A percentile compares a stretch with the other conserved stretches of the same genome.
These are phyloP conservation scores for Brachyopa scutellaris DNA, from an alignment of 2,888 invertebrate genomes.

Conservation along the genomic window DNA sequence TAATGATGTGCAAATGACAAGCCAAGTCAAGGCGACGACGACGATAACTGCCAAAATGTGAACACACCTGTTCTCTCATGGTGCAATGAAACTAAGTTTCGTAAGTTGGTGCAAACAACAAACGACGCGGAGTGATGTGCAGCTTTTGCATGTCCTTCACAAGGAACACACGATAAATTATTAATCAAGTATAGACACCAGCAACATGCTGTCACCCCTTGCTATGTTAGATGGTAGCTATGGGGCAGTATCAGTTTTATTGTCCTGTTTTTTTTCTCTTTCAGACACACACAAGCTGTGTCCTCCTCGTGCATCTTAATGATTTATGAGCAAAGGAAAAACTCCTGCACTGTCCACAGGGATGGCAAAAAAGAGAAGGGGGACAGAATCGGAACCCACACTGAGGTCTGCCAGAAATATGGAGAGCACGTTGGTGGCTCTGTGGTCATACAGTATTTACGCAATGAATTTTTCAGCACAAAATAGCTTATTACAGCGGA, in stretches of 20 bases:
- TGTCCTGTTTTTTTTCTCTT: no score
- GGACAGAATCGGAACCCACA: no score
- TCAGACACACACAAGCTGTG: constrained; percentile 23
- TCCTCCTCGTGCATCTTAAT: constrained; percentile 30
- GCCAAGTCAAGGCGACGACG: constrained; percentile 44
- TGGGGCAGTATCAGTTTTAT: no score
- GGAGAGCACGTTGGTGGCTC: no score
- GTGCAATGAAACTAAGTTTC: constrained; percentile 2
- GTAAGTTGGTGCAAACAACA: neutral
- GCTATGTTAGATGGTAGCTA: neutral
- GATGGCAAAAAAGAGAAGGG: no score
- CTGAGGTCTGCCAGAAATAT: no score
- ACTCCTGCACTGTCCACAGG: no score
- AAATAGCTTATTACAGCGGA: no score
- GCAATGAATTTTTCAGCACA: no score
- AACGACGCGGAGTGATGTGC: constrained; percentile 3
- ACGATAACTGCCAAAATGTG: constrained; percentile 16
- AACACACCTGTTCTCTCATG: constrained; percentile 13
- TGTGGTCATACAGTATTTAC: no score
- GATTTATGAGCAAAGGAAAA: constrained; percentile 5
- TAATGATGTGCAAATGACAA: constrained; percentile 53
- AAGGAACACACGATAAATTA: constrained; percentile 21
- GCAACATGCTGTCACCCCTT: constrained; percentile 13
- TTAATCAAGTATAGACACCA: constrained; percentile 26
- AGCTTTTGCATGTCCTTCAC: constrained; percentile 20